phyloP scores from a whole-genome alignment of 2,888 invertebrate species.

The Pogonocherus hispidulus region DNA sequence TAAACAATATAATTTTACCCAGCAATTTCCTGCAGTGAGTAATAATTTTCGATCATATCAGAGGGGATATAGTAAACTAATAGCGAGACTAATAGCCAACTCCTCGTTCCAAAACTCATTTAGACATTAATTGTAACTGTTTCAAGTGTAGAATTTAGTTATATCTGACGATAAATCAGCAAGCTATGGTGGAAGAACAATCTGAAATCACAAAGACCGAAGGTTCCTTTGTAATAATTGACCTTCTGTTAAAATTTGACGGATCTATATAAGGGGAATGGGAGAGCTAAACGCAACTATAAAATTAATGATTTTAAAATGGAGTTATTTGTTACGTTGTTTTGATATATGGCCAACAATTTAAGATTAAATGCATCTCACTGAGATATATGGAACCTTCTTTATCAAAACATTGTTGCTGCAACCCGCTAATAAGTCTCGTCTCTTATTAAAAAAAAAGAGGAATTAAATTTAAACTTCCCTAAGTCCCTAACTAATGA shows the following conservation, averaged over 20 bases:
- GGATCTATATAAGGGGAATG: constrained; percentile 13
- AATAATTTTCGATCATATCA: not conserved
- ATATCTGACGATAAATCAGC: constrained; percentile 45
- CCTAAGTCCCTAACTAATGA: too few species aligned
- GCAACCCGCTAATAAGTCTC: not conserved
- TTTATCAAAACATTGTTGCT: not conserved
- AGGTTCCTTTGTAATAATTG: constrained; percentile 15
- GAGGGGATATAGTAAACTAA: not conserved
- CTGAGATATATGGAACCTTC: not conserved
- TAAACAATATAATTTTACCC: too few species aligned
- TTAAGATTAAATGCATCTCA: constrained; percentile 1
- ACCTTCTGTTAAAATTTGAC: constrained; percentile 20
- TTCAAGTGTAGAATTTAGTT: constrained; percentile 46
- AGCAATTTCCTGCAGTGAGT: not conserved
- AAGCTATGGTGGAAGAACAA: constrained; percentile 38
- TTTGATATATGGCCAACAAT: constrained; percentile 1
- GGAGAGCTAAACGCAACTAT: not conserved
- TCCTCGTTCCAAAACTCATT: constrained; percentile 23
- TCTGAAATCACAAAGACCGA: constrained; percentile 31
- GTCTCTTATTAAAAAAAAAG: not conserved
- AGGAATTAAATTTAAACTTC: too few species aligned
- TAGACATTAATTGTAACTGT: constrained; percentile 24
- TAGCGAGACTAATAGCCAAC: too few species aligned
- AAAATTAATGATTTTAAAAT: constrained; percentile 6
- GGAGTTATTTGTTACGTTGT: not conserved